phyloP scores from a whole-genome alignment of 2,113 vertebrate genomes.

The Daubentonia madagascariensis region DNA sequence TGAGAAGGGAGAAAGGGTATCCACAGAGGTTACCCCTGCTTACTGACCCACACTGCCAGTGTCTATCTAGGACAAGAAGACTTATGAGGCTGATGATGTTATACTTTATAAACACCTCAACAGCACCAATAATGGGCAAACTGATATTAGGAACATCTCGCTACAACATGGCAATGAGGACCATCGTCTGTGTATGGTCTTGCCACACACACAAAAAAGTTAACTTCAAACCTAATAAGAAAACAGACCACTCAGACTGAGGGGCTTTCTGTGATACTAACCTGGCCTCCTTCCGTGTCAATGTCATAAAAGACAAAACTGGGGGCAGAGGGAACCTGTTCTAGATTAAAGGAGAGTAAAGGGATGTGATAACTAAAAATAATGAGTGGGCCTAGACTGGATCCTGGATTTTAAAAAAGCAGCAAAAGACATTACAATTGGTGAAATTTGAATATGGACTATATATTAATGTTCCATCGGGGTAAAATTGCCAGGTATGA shows the following conservation, averaged over 20 bases:
- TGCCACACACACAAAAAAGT: not conserved
- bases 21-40: rapidly evolving
- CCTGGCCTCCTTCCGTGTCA: not conserved
- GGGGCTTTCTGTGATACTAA: not conserved
- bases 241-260: not conserved
- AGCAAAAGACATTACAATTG: not conserved
- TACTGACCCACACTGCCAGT: rapidly evolving
- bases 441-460: not conserved
- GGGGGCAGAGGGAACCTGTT: not conserved
- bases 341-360: not conserved
- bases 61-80: not conserved
- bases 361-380: not conserved
- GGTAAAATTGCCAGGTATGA: not conserved
- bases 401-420: not conserved
- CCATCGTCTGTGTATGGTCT: not conserved
- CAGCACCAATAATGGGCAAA: not conserved
- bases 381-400: not conserved
- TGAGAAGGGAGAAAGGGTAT: not conserved
- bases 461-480: too few species aligned
- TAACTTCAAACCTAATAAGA: not conserved
- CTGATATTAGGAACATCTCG: not conserved
- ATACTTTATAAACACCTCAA: not conserved
- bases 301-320: not conserved
- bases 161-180: not conserved
- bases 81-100: not conserved